These are phyloP conservation scores for Clarias macrocephalus DNA, from an alignment of 2,113 vertebrate species.

Conservation along the genomic window DNA sequence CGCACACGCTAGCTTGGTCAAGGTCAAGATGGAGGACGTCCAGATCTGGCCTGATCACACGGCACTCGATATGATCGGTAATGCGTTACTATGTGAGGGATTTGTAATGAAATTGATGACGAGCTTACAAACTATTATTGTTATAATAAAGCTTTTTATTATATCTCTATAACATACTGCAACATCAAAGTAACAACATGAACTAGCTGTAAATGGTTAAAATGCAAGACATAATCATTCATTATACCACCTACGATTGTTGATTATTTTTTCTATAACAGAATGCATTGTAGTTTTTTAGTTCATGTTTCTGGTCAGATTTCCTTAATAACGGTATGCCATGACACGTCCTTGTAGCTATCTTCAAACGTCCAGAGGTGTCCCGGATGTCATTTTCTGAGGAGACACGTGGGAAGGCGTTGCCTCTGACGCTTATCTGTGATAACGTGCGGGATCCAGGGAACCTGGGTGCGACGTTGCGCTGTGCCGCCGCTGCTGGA, in stretches of 20 bases:
- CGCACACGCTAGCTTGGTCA: conserved; percentile 77
- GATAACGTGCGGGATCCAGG: conserved; percentile 94
- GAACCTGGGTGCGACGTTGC: conserved; percentile 88
- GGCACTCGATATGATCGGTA: conserved; percentile 89
- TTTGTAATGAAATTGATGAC: not conserved
- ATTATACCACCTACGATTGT: not conserved
- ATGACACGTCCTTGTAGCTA: conserved; percentile 62
- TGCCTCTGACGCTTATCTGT: conserved; percentile 87
- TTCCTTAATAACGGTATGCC: not conserved
- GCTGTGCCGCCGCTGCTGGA: conserved; percentile 88
- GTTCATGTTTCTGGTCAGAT: too few species aligned
- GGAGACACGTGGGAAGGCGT: conserved; percentile 59
- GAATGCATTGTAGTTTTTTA: not conserved
- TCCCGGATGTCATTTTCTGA: conserved; percentile 75
- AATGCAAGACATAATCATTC: not conserved
- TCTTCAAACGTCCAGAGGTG: conserved; percentile 83
- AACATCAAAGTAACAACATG: not conserved
- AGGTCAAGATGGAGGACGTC: conserved; percentile 89
- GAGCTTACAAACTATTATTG: not conserved
- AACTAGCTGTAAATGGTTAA: not conserved
- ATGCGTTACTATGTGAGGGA: not conserved
- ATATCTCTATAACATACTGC: not conserved
- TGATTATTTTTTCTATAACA: not conserved
- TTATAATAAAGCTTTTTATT: too few species aligned
- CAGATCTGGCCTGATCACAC: conserved; percentile 87